These are phyloP conservation scores for Dryadula phaetusa DNA, from an alignment of 2,888 invertebrate genomes.

Conservation along the genomic window DNA sequence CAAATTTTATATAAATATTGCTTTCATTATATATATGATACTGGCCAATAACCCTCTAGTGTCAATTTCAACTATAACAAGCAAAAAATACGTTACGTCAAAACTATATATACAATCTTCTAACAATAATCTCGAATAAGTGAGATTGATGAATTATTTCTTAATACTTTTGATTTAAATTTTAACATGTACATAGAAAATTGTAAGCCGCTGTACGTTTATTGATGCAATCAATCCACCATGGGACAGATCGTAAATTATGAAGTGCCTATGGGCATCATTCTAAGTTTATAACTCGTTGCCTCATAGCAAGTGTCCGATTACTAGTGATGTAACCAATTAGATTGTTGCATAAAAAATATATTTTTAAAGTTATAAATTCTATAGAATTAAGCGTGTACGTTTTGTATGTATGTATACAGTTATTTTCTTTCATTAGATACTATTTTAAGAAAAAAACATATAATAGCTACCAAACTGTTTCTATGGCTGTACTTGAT, in stretches of 20 bases:
- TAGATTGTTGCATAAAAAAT: slow-evolving; percentile 25
- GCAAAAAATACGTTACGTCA: not conserved
- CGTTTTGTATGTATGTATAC: not conserved
- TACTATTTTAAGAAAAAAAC: not conserved
- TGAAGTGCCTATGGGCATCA: slow-evolving; percentile 31
- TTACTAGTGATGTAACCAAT: slow-evolving; percentile 35
- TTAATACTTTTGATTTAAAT: slow-evolving; percentile 12
- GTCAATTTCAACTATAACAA: not conserved
- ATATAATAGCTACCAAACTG: not conserved
- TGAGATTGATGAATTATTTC: slow-evolving; percentile 15
- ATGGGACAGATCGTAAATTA: slow-evolving; percentile 37
- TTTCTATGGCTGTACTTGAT: not conserved
- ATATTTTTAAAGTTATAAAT: not conserved
- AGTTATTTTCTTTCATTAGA: not conserved
- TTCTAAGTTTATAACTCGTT: slow-evolving; percentile 22
- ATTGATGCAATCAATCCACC: slow-evolving; percentile 35
- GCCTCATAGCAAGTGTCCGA: slow-evolving; percentile 30
- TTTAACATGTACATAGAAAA: slow-evolving; percentile 25
- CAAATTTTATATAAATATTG: no score
- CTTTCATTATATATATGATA: no score
- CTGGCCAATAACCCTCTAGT: no score
- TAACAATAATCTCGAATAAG: not conserved
- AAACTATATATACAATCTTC: not conserved
- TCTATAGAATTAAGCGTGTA: not conserved
- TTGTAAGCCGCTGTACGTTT: slow-evolving; percentile 25